A percentile compares a stretch with the other conserved stretches of the same genome.
Conservation (phyloP, 2,888 invertebrate species). For the Plusia festucae region DNA sequence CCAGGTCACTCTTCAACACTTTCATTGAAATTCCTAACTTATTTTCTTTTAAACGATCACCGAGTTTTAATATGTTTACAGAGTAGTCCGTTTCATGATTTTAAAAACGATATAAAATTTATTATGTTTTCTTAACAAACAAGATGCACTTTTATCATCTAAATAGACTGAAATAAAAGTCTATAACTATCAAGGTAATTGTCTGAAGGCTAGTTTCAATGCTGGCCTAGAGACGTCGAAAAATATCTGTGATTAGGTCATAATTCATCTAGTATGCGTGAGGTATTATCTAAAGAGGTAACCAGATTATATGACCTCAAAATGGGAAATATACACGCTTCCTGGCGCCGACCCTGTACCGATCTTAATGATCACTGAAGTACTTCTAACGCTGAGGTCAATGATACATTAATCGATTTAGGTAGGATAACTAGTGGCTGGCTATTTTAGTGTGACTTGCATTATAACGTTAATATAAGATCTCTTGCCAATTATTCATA, state of each 20-base stretch:
- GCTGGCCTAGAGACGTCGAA: conserved; percentile 77
- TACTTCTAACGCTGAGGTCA: conserved; percentile 57
- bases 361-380: conserved; percentile 37
- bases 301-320: conserved; percentile 56
- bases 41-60: conserved; percentile 34
- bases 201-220: conserved; percentile 69
- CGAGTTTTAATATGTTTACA: conserved; percentile 45
- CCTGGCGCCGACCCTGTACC: conserved; percentile 60
- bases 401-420: conserved; percentile 54
- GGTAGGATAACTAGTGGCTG: conserved; percentile 24
- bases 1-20: not conserved
- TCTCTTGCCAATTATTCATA: not conserved
- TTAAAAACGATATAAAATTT: conserved; percentile 72
- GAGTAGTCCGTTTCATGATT: conserved; percentile 53
- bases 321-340: conserved; percentile 46
- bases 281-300: conserved; percentile 64
- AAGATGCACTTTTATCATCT: conserved; percentile 73
- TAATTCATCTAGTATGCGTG: conserved; percentile 69
- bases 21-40: conserved; percentile 18
- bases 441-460: conserved; percentile 19
- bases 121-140: conserved; percentile 76
- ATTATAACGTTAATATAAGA: conserved; percentile 1
- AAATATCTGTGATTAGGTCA: conserved; percentile 67
- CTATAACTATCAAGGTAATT: conserved; percentile 77
- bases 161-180: conserved; percentile 69